Conservation (phyloP, 2,797 vertebrate genomes). For the Nasua narica region DNA sequence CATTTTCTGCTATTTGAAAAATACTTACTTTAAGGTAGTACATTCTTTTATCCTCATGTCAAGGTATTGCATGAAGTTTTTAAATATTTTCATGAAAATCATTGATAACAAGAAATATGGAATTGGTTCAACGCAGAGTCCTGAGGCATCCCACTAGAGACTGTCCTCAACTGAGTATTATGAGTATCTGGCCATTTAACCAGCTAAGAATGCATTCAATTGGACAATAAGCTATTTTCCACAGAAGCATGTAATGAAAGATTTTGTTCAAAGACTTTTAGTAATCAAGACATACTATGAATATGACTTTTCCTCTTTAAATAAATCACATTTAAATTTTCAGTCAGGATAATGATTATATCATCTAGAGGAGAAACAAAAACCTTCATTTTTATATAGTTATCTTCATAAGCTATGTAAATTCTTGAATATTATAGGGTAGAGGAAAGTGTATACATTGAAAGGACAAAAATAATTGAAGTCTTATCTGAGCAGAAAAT, state of each 20-base stretch:
- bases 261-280: conserved; percentile 8
- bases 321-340: neutral
- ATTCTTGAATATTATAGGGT: neutral
- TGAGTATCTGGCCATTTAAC: neutral
- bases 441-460: neutral
- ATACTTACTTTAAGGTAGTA: neutral
- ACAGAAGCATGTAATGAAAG: neutral
- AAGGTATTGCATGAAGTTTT: neutral
- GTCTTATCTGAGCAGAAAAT: neutral
- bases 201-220: neutral
- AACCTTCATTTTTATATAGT: neutral
- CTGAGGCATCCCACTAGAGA: neutral
- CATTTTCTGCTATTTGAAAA: neutral
- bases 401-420: neutral
- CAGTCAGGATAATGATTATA: neutral
- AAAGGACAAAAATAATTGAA: neutral
- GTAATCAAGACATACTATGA: neutral
- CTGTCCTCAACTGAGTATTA: neutral
- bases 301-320: neutral
- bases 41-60: neutral
- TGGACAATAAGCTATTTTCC: neutral
- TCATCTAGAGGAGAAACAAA: neutral
- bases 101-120: neutral
- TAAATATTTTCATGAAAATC: neutral
- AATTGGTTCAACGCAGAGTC: neutral